Conservation (phyloP, 2,888 invertebrate genomes). For the Abrostola triplasia region DNA sequence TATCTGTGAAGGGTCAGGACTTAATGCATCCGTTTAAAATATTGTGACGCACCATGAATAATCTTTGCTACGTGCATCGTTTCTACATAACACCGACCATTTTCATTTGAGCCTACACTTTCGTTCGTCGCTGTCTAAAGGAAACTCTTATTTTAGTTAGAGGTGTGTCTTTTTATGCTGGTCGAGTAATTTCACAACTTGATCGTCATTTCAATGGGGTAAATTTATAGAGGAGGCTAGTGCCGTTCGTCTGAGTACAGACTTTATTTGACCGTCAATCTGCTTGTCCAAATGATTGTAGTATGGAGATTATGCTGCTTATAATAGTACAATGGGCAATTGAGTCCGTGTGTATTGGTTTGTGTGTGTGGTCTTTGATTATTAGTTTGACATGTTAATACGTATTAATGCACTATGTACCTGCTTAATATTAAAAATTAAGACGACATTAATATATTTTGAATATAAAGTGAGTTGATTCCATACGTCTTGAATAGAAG, state of each 20-base stretch:
- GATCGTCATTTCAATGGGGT: slow-evolving; percentile 83
- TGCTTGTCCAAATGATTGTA: slow-evolving; percentile 68
- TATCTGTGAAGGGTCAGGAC: slow-evolving; percentile 75
- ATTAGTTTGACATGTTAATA: slow-evolving; percentile 35
- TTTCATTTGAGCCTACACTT: slow-evolving; percentile 48
- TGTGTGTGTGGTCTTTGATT: slow-evolving; percentile 49
- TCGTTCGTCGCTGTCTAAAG: slow-evolving; percentile 21
- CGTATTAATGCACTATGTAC: background rate
- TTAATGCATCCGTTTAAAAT: slow-evolving; percentile 82
- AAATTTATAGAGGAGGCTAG: slow-evolving; percentile 74
- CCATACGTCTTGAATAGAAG: too few relatives aligned
- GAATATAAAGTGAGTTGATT: too few relatives aligned
- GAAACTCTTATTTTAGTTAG: slow-evolving; percentile 24
- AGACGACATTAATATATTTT: background rate
- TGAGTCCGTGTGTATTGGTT: slow-evolving; percentile 60
- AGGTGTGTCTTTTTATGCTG: slow-evolving; percentile 64
- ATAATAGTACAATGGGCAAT: slow-evolving; percentile 69
- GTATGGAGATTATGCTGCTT: slow-evolving; percentile 68
- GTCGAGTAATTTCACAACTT: slow-evolving; percentile 75
- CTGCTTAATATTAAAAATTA: background rate
- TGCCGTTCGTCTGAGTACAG: slow-evolving; percentile 74
- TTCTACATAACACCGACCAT: slow-evolving; percentile 44
- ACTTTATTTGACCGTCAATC: slow-evolving; percentile 76
- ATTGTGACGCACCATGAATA: slow-evolving; percentile 82
- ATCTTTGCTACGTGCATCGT: slow-evolving; percentile 73